phyloP scores from a whole-genome alignment of 2,888 invertebrate species.

The Cerastis rubricosa region DNA sequence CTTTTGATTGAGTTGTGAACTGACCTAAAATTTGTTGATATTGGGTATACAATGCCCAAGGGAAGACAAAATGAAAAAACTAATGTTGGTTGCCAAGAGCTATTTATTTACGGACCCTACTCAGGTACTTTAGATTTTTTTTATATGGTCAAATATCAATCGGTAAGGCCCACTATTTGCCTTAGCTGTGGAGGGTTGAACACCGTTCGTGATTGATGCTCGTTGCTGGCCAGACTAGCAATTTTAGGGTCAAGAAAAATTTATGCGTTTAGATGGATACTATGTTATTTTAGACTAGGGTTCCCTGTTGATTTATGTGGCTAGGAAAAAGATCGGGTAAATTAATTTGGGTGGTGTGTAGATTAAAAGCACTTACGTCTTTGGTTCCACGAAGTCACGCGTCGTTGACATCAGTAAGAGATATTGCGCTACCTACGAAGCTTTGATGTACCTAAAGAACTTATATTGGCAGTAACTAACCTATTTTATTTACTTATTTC shows the following conservation, averaged over 20 bases:
- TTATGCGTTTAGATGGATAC: conserved; percentile 56
- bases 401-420: not conserved
- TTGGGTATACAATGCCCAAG: conserved; percentile 35
- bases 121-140: conserved; percentile 51
- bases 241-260: conserved; percentile 66
- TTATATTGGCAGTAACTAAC: not conserved
- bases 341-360: conserved; percentile 5
- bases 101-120: conserved; percentile 51
- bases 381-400: not conserved
- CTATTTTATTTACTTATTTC: not conserved
- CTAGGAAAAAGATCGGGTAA: conserved; percentile 4
- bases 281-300: conserved; percentile 49
- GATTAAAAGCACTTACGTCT: conserved; percentile 8
- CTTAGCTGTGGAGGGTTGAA: conserved; percentile 56
- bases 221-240: conserved; percentile 53
- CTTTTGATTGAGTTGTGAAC: conserved; percentile 55
- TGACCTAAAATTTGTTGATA: conserved; percentile 45
- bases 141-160: conserved; percentile 67
- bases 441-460: not conserved
- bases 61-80: conserved; percentile 41
- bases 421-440: not conserved
- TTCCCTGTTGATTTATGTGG: conserved; percentile 50
- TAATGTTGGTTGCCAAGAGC: conserved; percentile 31
- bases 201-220: conserved; percentile 67
- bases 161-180: conserved; percentile 64